Evolutionary conservation across 2,888 invertebrate species (phyloP).

Genomic region (Melieria picta): DNA sequence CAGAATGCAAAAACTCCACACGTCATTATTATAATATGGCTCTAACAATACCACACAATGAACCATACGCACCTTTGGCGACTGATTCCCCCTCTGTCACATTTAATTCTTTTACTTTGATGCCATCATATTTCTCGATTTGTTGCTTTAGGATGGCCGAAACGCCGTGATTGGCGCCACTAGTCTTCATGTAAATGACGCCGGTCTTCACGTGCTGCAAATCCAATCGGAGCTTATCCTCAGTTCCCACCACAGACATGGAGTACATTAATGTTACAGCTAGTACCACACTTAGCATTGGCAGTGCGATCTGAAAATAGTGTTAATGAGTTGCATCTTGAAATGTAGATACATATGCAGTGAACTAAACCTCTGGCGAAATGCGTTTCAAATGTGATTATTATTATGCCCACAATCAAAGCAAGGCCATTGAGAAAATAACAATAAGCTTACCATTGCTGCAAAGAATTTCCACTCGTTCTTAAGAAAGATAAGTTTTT

Average conservation of each 20-base stretch:
- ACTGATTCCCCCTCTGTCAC: conserved; percentile 38
- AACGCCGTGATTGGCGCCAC: conserved; percentile 35
- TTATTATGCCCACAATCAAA: too few relatives aligned
- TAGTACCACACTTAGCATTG: conserved; percentile 49
- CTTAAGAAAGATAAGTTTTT: conserved; percentile 57
- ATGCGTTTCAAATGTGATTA: too few relatives aligned
- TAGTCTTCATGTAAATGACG: conserved; percentile 49
- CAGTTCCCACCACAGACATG: conserved; percentile 49
- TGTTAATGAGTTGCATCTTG: background rate
- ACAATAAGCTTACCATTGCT: conserved; percentile 52
- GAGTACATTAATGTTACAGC: conserved; percentile 56
- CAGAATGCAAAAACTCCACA: background rate
- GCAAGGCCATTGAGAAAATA: background rate
- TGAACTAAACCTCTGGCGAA: background rate
- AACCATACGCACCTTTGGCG: conserved; percentile 36
- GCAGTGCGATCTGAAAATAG: conserved; percentile 51
- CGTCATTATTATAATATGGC: too few relatives aligned
- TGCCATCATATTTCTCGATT: conserved; percentile 48
- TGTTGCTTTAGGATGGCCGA: conserved; percentile 47
- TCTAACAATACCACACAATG: too few relatives aligned
- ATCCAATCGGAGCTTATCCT: conserved; percentile 51
- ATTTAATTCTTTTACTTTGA: conserved; percentile 41
- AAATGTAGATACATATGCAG: background rate
- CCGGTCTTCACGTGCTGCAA: conserved; percentile 53
- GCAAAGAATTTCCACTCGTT: conserved; percentile 48